Evolutionary conservation across 2,113 vertebrate genomes (phyloP).

Genomic region (Pogonocichla stellata): DNA sequence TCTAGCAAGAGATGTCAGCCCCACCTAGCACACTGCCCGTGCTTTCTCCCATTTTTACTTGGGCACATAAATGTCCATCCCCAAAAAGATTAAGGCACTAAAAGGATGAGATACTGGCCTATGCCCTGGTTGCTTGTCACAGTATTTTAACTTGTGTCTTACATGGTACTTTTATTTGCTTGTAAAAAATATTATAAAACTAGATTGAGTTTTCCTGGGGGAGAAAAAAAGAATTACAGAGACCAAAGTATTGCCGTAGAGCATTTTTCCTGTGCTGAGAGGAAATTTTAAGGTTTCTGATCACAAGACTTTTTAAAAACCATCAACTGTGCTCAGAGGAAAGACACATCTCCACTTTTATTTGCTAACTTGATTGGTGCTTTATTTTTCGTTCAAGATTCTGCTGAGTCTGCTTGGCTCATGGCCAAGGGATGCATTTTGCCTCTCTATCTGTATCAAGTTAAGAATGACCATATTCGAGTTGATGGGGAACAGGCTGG

Average conservation of each 20-base stretch:
- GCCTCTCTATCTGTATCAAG: background rate
- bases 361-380: slow-evolving; percentile 2
- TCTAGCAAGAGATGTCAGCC: background rate
- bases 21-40: background rate
- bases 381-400: slow-evolving; percentile 13
- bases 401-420: slow-evolving; percentile 44
- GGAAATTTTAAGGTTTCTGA: background rate
- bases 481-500: background rate
- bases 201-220: background rate
- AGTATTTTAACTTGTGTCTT: slow-evolving; percentile 4
- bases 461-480: background rate
- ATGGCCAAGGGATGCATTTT: slow-evolving; percentile 20
- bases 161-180: background rate
- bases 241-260: background rate
- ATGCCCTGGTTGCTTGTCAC: background rate
- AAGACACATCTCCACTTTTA: slow-evolving; percentile 34
- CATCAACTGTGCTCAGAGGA: background rate
- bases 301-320: background rate
- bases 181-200: background rate
- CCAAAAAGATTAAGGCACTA: background rate
- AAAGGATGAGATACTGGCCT: background rate
- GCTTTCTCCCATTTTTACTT: background rate
- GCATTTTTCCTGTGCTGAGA: background rate
- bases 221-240: background rate
- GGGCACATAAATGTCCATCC: background rate